A percentile compares a stretch with the other conserved stretches of the same genome.
phyloP scores from a whole-genome alignment of 1,140 invertebrate species.

The Agraylea sexmaculata region DNA sequence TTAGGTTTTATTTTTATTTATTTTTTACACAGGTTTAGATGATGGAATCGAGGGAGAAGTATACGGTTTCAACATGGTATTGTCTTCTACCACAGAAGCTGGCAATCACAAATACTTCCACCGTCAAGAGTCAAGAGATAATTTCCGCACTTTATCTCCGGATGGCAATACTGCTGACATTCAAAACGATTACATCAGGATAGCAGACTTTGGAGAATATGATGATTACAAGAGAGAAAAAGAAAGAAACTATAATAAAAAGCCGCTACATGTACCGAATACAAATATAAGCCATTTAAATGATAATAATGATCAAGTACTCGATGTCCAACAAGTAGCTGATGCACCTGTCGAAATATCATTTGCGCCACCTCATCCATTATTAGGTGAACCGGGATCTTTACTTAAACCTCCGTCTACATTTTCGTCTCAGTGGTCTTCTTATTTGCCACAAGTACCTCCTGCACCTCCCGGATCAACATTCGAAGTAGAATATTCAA shows the following conservation, averaged over 20 bases:
- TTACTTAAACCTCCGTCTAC: too few relatives aligned
- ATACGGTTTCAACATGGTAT: slow-evolving; percentile 52
- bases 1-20: background rate
- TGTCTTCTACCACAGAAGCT: slow-evolving; percentile 35
- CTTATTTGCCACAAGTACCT: too few relatives aligned
- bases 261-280: too few relatives aligned
- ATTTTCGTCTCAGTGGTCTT: too few relatives aligned
- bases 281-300: too few relatives aligned
- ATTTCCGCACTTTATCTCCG: background rate
- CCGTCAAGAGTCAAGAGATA: slow-evolving; percentile 6
- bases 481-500: slow-evolving; percentile 17
- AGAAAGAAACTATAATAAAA: too few relatives aligned
- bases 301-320: too few relatives aligned
- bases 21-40: slow-evolving; percentile 33
- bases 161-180: slow-evolving; percentile 2
- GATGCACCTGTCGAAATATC: too few relatives aligned
- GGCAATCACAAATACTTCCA: slow-evolving; percentile 19
- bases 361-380: too few relatives aligned
- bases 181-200: slow-evolving; percentile 13
- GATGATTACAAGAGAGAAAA: background rate
- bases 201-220: slow-evolving; percentile 9
- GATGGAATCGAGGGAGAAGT: slow-evolving; percentile 55
- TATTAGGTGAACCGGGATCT: too few relatives aligned
- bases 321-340: too few relatives aligned
- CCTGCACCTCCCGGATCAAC: slow-evolving; percentile 4